Base-by-base conservation (phyloP, 2,888 invertebrate species). In the Euspilapteryx auroguttella region DNA sequence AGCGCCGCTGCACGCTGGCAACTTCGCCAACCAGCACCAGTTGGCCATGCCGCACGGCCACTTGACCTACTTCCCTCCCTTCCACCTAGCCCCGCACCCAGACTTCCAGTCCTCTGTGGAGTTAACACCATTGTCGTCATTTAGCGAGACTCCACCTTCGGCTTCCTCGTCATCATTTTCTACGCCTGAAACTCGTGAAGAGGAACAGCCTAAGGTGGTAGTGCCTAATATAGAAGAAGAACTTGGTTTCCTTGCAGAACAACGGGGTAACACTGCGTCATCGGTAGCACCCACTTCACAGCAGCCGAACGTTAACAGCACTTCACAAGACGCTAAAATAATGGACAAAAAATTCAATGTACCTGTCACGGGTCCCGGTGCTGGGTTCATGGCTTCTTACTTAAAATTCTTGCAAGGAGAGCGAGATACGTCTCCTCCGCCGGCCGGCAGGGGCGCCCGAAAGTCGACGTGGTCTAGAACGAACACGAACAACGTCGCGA, bases 201-300 rank as follows among this genome's bases (percentile, higher is more conserved):
- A 85, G 57, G 81, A 82, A 48, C 83, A 85, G 64, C 86, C 87
- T 41, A 89, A 89, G 79, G 89, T 90, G 46, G 87, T 90, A 47
- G 89, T 90, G 50, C 90, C 90, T 45, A 89, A 90, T 73, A 89
- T 91, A 58, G 90, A 90, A 65, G 89, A 91, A 73, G 91, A 91
- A 71, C 78, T 91, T 51, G 86, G 86, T 61, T 89, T 89, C 69
- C 78, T 90, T 59, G 81, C 84, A 46, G 82, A 82, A 71, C 78
- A 64, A 66, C 76, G 61, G 58, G 66, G 56, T 54, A 73, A 57
- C 62, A 65, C 59, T 55, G 64, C 65, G 47, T 68, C 76, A 41
- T 52, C 63, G 63, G 71, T 68, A 66, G 73, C 65, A 66, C 65
- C 69, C 57, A 49, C 77, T 59, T 65, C 75, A 48, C 68, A 64